Percentiles rank a stretch among this genome's conserved stretches.
Conservation (phyloP, 2,113 vertebrate species). For the Coptodon bakossiorum region DNA sequence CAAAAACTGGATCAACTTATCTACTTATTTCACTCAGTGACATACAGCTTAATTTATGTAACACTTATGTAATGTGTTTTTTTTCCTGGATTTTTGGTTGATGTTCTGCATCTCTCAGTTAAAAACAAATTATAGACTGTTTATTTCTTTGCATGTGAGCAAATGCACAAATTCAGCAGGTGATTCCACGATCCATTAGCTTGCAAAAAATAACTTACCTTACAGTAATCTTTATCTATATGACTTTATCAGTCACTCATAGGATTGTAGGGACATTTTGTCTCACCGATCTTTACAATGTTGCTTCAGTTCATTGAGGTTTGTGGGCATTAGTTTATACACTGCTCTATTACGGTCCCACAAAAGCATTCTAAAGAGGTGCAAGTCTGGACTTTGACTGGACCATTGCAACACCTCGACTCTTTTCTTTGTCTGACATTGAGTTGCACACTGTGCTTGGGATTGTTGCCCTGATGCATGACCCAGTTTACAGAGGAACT, state of each 20-base stretch:
- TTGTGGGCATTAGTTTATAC: neutral
- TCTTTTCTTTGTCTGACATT: neutral
- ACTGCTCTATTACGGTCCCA: neutral
- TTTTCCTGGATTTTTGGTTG: neutral
- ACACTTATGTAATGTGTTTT: neutral
- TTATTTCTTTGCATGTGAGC: neutral
- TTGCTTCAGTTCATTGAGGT: neutral
- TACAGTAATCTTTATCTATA: neutral
- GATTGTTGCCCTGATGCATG: neutral
- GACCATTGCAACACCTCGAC: neutral
- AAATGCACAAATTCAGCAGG: neutral
- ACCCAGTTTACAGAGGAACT: neutral
- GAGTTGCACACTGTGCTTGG: neutral
- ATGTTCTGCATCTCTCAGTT: neutral
- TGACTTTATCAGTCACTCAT: neutral
- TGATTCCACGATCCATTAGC: neutral
- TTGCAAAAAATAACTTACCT: neutral
- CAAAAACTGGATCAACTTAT: neutral
- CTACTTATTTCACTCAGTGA: neutral
- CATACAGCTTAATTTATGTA: neutral
- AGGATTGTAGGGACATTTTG: neutral
- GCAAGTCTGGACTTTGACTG: neutral
- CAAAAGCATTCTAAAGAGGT: neutral
- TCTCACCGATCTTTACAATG: neutral
- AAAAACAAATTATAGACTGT: neutral